phyloP scores from a whole-genome alignment of 2,888 invertebrate species.

The Apodemia zela region DNA sequence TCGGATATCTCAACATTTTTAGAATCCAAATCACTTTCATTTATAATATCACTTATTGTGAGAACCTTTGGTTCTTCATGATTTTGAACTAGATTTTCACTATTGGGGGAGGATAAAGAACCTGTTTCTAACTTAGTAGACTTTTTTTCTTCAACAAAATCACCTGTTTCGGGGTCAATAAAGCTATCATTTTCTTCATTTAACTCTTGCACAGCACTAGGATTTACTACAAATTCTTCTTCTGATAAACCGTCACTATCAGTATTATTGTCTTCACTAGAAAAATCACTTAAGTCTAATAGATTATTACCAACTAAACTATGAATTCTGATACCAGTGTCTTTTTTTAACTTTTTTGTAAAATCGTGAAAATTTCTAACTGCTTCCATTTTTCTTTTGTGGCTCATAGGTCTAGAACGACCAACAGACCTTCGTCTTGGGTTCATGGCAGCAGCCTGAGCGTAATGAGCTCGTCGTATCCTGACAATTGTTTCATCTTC shows the following conservation, averaged over 20 bases:
- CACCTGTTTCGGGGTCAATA: slow-evolving; percentile 75
- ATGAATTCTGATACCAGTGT: slow-evolving; percentile 72
- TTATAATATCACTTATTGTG: slow-evolving; percentile 73
- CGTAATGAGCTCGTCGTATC: slow-evolving; percentile 71
- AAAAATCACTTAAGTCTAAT: slow-evolving; percentile 71
- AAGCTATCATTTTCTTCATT: slow-evolving; percentile 73
- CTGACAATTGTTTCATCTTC: slow-evolving; percentile 73
- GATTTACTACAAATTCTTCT: slow-evolving; percentile 72
- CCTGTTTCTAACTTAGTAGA: slow-evolving; percentile 35
- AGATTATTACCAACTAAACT: slow-evolving; percentile 73
- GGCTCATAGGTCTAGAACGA: slow-evolving; percentile 65
- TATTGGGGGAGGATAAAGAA: slow-evolving; percentile 26
- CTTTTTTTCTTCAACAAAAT: slow-evolving; percentile 58
- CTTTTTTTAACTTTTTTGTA: slow-evolving; percentile 75
- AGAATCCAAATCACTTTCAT: slow-evolving; percentile 68
- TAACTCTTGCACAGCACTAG: slow-evolving; percentile 66
- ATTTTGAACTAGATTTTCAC: slow-evolving; percentile 26
- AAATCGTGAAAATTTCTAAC: slow-evolving; percentile 74
- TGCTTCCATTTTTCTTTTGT: slow-evolving; percentile 75
- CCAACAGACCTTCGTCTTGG: slow-evolving; percentile 57
- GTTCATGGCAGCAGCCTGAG: slow-evolving; percentile 69
- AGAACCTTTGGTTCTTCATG: slow-evolving; percentile 60
- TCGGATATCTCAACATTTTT: slow-evolving; percentile 76
- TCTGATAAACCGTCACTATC: slow-evolving; percentile 76
- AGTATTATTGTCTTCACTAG: slow-evolving; percentile 66